Percentiles rank a stretch among this genome's conserved stretches.
phyloP scores from a whole-genome alignment of 2,888 invertebrate genomes.

The Macaria notata region DNA sequence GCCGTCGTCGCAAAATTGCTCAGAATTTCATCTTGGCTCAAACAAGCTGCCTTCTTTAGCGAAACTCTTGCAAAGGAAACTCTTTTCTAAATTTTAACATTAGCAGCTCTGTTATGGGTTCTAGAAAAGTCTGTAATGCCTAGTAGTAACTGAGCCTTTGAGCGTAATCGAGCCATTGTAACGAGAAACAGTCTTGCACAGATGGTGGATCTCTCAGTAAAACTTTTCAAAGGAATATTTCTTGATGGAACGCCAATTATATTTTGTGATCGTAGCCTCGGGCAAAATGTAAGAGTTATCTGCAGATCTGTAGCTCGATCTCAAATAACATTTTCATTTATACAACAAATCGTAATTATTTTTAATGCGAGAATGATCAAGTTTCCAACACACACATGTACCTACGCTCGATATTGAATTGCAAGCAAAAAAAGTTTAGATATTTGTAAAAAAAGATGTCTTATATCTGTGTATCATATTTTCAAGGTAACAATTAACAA shows the following conservation, averaged over 20 bases:
- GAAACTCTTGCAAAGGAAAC: conserved; percentile 17
- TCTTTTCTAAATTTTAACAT: conserved; percentile 10
- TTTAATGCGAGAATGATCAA: no score
- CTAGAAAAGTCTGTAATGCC: conserved; percentile 16
- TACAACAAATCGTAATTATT: no score
- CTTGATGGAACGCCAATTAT: conserved; percentile 52
- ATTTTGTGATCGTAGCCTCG: conserved; percentile 41
- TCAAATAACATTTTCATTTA: not conserved
- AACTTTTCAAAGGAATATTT: conserved; percentile 50
- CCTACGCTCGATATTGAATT: no score
- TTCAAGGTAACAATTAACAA: no score
- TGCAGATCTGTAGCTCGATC: conserved; percentile 17
- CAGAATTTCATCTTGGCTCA: conserved; percentile 45
- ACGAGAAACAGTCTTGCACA: conserved; percentile 34
- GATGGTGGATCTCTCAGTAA: conserved; percentile 39
- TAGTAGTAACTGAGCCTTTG: conserved; percentile 14
- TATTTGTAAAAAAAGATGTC: no score
- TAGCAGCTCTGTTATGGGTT: conserved; percentile 15
- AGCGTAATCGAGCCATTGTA: conserved; percentile 38
- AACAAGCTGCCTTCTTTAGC: conserved; percentile 29
- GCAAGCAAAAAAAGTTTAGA: no score
- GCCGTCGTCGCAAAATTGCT: conserved; percentile 45
- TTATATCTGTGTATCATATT: no score
- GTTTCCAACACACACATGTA: no score
- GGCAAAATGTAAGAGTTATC: conserved; percentile 43